phyloP scores from a whole-genome alignment of 2,113 vertebrate species.

The Pteronura brasiliensis region DNA sequence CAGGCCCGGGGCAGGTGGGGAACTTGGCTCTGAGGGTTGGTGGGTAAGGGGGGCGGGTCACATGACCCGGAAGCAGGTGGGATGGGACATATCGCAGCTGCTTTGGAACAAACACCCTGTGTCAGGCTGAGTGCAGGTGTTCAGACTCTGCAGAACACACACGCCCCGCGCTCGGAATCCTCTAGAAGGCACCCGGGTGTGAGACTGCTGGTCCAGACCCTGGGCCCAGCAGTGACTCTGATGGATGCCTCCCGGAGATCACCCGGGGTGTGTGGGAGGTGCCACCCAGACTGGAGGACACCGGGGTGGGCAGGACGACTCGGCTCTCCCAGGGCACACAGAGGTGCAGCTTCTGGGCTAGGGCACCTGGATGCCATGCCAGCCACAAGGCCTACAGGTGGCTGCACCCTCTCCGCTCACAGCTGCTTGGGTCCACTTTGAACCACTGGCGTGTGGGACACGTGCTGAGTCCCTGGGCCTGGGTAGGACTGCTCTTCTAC shows the following conservation, averaged over 20 bases:
- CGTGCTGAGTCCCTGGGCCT: rapidly evolving
- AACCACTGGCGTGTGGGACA: rapidly evolving
- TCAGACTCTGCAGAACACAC: rapidly evolving
- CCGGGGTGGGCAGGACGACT: rapidly evolving
- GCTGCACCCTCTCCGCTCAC: not conserved
- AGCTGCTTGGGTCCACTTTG: not conserved
- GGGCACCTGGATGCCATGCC: rapidly evolving
- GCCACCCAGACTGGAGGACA: not conserved
- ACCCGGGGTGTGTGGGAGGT: not conserved
- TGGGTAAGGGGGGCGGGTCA: not conserved
- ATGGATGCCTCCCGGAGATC: rapidly evolving
- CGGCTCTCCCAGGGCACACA: not conserved
- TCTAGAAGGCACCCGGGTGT: no score
- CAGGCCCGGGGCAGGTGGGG: not conserved
- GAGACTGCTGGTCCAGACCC: rapidly evolving
- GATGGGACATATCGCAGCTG: rapidly evolving
- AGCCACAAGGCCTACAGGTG: not conserved
- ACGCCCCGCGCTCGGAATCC: rapidly evolving
- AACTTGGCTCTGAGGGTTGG: not conserved
- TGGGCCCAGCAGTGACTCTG: not conserved
- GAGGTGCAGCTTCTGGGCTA: not conserved
- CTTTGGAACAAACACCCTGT: not conserved
- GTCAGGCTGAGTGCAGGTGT: not conserved
- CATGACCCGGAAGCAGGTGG: rapidly evolving
- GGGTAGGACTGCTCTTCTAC: not conserved